Evolutionary conservation across 2,888 invertebrate species (phyloP), one percentile per base, ranked within the genome.

Genomic region (Yponomeuta plumbellus): DNA sequence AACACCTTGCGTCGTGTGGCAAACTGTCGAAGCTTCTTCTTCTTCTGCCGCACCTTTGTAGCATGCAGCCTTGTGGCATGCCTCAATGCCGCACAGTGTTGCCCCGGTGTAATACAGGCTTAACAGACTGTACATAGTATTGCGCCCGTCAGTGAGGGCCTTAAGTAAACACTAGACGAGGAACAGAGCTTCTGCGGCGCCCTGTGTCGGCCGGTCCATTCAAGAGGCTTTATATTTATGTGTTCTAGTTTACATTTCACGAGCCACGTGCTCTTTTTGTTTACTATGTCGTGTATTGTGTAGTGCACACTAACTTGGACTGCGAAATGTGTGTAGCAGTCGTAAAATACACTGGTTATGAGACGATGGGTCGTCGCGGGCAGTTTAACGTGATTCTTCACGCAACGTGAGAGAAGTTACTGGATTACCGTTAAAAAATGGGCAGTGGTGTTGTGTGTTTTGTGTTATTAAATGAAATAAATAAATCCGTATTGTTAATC

Each of bases 181-280:
- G 17, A 52, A 17, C 17, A 52, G 17, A 52, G 44, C 44, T 52
- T 52, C 44, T 13, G 17, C 44, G 44, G 17, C 44, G 87, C 80
- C 74, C 77, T 72, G 72, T 71, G n/a, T 10, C 17, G 61, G 80
- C 81, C 86, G 81, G 87, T 79, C 81, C 87, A 87, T 87, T 88
- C 88, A 80, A 84, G 84, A 11, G 61, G 65, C 56, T 67, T 66
- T 17, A 56, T 84, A 83, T 87, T 85, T 84, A 82, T 82, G 79
- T 85, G 85, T 87, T 86, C 87, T 84, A 84, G 44, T 52, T 83
- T 84, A 86, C 85, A 84, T 84, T 84, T 80, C 81, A 78, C 74
- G 34, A 23, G 78, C 44, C 89, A 88, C 89, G 88, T 88, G 90
- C 77, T 82, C 75, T 82, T 84, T 52, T 82, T 86, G 88, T 87